Evolutionary conservation across 2,888 invertebrate genomes (phyloP), one percentile per base, ranked within the genome.

Genomic region (Tenodera sinensis): DNA sequence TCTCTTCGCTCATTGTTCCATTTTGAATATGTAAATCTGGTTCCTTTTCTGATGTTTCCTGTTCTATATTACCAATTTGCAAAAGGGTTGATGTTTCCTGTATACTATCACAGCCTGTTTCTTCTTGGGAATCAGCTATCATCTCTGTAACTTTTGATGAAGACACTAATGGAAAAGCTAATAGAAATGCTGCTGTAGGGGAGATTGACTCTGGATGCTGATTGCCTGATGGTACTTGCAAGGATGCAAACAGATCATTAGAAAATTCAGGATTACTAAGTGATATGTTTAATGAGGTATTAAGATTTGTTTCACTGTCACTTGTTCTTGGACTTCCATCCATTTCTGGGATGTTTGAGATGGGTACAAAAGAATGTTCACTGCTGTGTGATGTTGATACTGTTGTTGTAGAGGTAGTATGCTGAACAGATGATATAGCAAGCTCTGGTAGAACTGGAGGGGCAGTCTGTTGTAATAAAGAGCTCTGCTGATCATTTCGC

Each of bases 121-220:
- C 90, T 47, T 90, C 90, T 84, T 89, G 90, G 7, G 87, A 28
- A 30, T 89, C 89, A 54, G 42, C 90, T 15, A 90, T 90, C 87
- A 90, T 88, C 12, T 90, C 90, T 25, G 90, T 86, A 28, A 90
- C 95, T 90, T 94, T 94, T 14, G 95, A 92, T 7, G 95, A 94
- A 0, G 95, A 96, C 0, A 97, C 97, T 86, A 97, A 93, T 0
- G 97, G 97, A 92, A 97, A 97, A 2, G 96, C 96, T 93, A 96
- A 95, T 20, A 97, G 93, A 92, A 97, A 97, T 2, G 97, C 97
- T 25, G 97, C 97, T 3, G 97, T 97, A 8, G 97, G 97, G 2
- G 97, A 97, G 88, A 95, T 95, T 1, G 95, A 95, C 91, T 95
- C 95, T 4, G 95, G 94, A 85, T 90, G 92, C 71, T 92, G 92